phyloP scores from a whole-genome alignment of 2,797 vertebrate species.

The Anas acuta region DNA sequence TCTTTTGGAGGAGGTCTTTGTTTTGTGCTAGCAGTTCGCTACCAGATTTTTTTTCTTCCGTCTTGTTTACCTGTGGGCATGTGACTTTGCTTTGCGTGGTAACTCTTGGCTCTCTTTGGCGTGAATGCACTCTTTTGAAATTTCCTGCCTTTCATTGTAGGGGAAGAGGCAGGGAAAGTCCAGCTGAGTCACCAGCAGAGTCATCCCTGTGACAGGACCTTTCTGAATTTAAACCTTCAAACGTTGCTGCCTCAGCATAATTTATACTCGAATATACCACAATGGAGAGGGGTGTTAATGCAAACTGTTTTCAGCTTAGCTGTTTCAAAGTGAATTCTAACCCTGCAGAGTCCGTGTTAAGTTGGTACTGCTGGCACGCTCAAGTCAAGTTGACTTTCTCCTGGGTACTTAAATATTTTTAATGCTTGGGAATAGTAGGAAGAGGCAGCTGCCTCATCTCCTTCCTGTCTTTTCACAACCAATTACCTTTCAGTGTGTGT shows the following conservation, averaged over 20 bases:
- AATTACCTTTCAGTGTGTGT: neutral
- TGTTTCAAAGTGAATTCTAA: neutral
- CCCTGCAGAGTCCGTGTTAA: neutral
- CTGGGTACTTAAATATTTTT: neutral
- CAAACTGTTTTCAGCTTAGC: neutral
- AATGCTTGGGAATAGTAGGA: neutral
- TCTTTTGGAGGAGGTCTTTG: neutral
- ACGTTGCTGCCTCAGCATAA: neutral
- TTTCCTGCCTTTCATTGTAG: conserved; percentile 35
- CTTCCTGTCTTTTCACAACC: neutral
- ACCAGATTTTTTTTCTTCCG: neutral
- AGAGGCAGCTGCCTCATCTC: neutral
- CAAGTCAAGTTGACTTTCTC: neutral
- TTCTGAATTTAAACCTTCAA: neutral
- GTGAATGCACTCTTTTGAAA: conserved; percentile 45
- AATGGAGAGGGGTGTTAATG: neutral
- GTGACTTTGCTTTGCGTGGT: conserved; percentile 28
- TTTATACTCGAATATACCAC: neutral
- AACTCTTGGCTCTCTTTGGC: conserved; percentile 39
- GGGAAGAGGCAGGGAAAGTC: conserved; percentile 40
- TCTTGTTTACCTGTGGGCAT: neutral
- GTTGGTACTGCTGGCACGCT: neutral
- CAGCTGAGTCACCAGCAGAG: conserved; percentile 51
- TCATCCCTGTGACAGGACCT: conserved; percentile 4
- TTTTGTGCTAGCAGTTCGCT: neutral